These are phyloP conservation scores for Plestiodon gilberti DNA, from an alignment of 2,113 vertebrate species.

Conservation along the genomic window DNA sequence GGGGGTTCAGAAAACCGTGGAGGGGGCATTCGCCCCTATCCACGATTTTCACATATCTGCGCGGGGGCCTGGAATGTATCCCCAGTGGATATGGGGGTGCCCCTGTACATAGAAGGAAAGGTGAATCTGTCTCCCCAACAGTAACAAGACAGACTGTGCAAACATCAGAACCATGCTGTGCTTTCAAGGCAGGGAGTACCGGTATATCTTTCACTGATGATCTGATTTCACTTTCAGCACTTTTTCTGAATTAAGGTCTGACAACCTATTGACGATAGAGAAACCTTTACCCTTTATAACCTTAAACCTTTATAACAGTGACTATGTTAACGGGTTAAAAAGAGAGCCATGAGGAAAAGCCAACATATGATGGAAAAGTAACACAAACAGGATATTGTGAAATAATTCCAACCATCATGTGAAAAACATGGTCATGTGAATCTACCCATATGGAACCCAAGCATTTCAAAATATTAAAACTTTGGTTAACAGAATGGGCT, in stretches of 20 bases:
- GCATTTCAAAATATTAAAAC: not conserved
- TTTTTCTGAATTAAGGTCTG: not conserved
- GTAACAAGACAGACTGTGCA: not conserved
- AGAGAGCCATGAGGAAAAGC: not conserved
- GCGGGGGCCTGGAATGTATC: too few species aligned
- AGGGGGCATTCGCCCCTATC: too few species aligned
- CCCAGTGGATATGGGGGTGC: too few species aligned
- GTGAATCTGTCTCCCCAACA: not conserved
- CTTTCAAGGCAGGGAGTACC: not conserved
- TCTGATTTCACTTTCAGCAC: not conserved
- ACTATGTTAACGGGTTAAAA: not conserved
- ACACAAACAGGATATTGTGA: not conserved
- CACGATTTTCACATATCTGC: too few species aligned
- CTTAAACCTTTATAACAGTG: not conserved
- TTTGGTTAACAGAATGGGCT: not conserved
- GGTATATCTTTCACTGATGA: not conserved
- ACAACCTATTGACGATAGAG: not conserved
- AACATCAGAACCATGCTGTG: not conserved
- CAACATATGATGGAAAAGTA: not conserved
- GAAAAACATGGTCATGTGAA: not conserved
- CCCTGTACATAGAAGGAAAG: not conserved
- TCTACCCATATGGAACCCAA: not conserved
- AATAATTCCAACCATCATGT: rapidly evolving
- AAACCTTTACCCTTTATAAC: not conserved
- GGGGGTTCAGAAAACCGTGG: too few species aligned